These are phyloP conservation scores for Leguminivora glycinivorella DNA, from an alignment of 1,140 invertebrate species.

Conservation along the genomic window DNA sequence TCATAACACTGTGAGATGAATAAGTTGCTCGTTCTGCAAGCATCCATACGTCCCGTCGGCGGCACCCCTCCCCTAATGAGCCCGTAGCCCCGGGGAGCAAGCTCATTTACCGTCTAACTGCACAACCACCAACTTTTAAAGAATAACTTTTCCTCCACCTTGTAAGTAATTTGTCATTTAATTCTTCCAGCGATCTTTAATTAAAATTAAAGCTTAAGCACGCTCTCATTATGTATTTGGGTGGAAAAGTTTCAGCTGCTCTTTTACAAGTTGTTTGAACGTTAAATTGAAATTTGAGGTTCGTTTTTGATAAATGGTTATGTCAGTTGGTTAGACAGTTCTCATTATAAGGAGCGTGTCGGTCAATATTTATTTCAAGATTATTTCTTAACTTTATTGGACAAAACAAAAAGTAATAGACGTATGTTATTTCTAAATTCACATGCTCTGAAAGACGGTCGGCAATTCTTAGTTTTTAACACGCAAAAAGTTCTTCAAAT, in stretches of 20 bases:
- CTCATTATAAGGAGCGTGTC: too few species aligned
- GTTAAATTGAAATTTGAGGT: constrained; percentile 12
- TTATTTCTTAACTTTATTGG: too few species aligned
- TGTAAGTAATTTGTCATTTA: constrained; percentile 64
- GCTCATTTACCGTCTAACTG: constrained; percentile 61
- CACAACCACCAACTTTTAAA: constrained; percentile 49
- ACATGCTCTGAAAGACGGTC: too few species aligned
- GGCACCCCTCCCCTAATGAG: constrained; percentile 54
- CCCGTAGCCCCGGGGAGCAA: constrained; percentile 55
- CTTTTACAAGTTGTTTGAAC: background rate
- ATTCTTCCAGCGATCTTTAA: constrained; percentile 42
- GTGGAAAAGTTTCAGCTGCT: constrained; percentile 17
- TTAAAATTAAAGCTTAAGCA: constrained; percentile 35
- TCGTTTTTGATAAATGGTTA: background rate
- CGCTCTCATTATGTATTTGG: constrained; percentile 30
- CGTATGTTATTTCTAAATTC: too few species aligned
- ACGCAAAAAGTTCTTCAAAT: too few species aligned
- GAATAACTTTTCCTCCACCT: constrained; percentile 56
- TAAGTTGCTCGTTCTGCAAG: constrained; percentile 24
- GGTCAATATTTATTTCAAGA: too few species aligned
- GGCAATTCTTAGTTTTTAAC: too few species aligned
- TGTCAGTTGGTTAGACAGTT: background rate
- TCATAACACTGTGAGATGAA: constrained; percentile 32
- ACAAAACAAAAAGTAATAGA: too few species aligned
- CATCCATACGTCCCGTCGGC: constrained; percentile 39